Percentiles rank a stretch among this genome's conserved stretches.
phyloP scores from a whole-genome alignment of 2,888 invertebrate genomes.

The Drosophila monieri region DNA sequence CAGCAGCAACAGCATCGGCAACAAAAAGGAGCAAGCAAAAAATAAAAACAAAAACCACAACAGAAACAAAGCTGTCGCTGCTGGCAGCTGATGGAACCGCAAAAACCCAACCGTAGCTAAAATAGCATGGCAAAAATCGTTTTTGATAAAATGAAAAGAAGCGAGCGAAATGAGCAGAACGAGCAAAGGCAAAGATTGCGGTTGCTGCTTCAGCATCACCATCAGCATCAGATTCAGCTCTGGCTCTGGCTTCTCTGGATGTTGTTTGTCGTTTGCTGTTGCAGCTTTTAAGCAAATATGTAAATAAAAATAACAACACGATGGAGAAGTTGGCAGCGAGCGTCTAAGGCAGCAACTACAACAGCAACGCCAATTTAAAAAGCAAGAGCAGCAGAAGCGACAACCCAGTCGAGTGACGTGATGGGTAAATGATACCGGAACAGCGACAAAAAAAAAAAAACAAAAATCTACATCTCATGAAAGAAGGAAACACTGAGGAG shows the following conservation, averaged over 20 bases:
- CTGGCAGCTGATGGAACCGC: slow-evolving; percentile 45
- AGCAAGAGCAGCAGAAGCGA: slow-evolving; percentile 35
- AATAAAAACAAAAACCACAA: slow-evolving; percentile 31
- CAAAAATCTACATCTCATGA: neutral
- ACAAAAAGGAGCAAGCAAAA: slow-evolving; percentile 11
- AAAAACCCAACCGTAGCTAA: slow-evolving; percentile 63
- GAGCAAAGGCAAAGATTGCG: slow-evolving; percentile 44
- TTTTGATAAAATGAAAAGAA: slow-evolving; percentile 65
- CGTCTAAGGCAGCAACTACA: slow-evolving; percentile 17
- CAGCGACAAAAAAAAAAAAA: slow-evolving; percentile 34
- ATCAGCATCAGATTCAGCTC: slow-evolving; percentile 10
- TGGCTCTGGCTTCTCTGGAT: slow-evolving; percentile 17
- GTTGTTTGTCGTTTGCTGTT: slow-evolving; percentile 29
- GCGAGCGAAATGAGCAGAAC: slow-evolving; percentile 53
- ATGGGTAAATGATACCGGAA: slow-evolving; percentile 69
- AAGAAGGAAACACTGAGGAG: slow-evolving; percentile 15
- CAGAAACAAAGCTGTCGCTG: slow-evolving; percentile 41
- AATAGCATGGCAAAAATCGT: slow-evolving; percentile 66
- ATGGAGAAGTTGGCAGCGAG: slow-evolving; percentile 54
- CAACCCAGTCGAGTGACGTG: slow-evolving; percentile 55
- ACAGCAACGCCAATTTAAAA: slow-evolving; percentile 20
- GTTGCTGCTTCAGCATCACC: slow-evolving; percentile 25
- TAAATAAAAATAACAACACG: slow-evolving; percentile 64
- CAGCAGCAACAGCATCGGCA: slow-evolving; percentile 12
- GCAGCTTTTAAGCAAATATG: slow-evolving; percentile 67